Conservation (phyloP, 2,797 vertebrate species). For the Anomalospiza imberbis region DNA sequence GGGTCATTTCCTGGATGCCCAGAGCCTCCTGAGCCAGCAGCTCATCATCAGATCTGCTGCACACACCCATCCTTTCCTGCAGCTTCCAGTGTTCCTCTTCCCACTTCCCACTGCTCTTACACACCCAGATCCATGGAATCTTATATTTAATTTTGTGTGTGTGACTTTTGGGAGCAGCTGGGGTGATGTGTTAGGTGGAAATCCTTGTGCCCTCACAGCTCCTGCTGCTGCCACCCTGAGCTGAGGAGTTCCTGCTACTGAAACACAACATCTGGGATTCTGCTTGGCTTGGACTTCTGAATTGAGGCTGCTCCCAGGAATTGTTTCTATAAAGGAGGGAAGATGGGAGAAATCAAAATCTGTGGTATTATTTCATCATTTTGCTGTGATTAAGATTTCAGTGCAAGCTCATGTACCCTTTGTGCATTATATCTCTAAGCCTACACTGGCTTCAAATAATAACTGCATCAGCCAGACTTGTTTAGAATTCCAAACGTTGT, state of each 20-base stretch:
- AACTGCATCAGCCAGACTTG: neutral
- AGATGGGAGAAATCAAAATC: neutral
- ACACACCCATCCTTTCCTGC: neutral
- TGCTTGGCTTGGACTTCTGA: neutral
- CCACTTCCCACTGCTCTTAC: neutral
- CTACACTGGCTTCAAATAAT: neutral
- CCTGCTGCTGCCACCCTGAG: neutral
- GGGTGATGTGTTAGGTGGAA: neutral
- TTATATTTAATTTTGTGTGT: neutral
- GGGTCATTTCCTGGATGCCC: accelerated
- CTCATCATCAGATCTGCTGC: neutral
- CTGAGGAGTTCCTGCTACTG: neutral
- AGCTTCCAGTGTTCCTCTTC: neutral
- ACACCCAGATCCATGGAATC: neutral
- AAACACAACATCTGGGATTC: neutral
- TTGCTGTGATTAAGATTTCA: neutral
- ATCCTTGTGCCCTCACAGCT: neutral
- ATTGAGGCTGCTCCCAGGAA: neutral
- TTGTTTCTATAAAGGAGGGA: neutral
- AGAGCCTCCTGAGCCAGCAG: neutral
- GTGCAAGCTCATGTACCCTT: neutral
- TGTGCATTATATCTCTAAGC: neutral
- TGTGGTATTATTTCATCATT: neutral
- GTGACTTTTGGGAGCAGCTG: neutral
- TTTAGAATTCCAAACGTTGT: neutral